phyloP scores from a whole-genome alignment of 2,888 invertebrate genomes.

The Drosophila ezoana region DNA sequence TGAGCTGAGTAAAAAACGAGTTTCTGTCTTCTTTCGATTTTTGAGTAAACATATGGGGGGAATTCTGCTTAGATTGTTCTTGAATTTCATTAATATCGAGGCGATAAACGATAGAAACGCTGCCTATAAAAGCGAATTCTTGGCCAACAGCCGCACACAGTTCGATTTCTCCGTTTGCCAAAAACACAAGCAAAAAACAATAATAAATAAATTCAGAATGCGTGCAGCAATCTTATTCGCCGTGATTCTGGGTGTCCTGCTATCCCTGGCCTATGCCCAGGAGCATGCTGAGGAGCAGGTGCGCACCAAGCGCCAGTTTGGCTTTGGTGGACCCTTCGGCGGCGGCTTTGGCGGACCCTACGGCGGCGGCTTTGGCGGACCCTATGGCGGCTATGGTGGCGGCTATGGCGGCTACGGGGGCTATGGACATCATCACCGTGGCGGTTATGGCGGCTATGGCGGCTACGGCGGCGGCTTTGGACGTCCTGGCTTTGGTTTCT shows the following conservation, averaged over 20 bases:
- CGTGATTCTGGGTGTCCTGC: conserved; percentile 48
- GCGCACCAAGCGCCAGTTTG: conserved; percentile 57
- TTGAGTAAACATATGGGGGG: conserved; percentile 51
- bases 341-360: conserved; percentile 31
- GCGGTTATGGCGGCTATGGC: conserved; percentile 8
- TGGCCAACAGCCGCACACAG: conserved; percentile 38
- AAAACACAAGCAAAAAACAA: conserved; percentile 19
- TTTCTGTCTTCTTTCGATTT: conserved; percentile 19
- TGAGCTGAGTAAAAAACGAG: conserved; percentile 30
- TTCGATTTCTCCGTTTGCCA: conserved; percentile 36
- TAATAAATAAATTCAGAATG: conserved; percentile 33
- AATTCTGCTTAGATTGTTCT: conserved; percentile 63
- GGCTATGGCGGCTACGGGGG: conserved; percentile 34
- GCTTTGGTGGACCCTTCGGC: not conserved
- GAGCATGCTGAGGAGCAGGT: conserved; percentile 16
- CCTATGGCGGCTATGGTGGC: conserved; percentile 22
- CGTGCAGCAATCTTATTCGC: conserved; percentile 52
- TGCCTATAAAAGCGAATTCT: conserved; percentile 56
- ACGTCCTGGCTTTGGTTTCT: conserved; percentile 10
- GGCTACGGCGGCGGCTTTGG: conserved; percentile 29
- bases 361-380: conserved; percentile 30
- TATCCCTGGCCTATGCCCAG: conserved; percentile 44
- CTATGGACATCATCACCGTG: not conserved
- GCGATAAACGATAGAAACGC: conserved; percentile 51
- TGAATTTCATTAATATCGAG: conserved; percentile 70